Conservation (phyloP, 2,888 invertebrate genomes). For the Cinara cedri region DNA sequence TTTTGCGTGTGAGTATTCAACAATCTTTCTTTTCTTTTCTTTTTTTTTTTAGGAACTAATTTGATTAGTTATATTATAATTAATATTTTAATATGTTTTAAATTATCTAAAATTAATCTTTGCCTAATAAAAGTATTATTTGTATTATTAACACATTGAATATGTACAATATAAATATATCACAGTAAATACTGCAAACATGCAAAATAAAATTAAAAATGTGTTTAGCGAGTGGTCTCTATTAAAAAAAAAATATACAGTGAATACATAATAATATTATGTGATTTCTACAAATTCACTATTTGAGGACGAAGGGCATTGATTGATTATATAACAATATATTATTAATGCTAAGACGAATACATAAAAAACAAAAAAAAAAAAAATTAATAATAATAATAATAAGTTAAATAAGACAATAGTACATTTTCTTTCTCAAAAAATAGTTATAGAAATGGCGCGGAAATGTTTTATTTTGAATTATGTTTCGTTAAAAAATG, state of each 20-base stretch:
- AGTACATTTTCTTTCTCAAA: slow-evolving; percentile 38
- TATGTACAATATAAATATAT: slow-evolving; percentile 51
- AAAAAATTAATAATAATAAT: slow-evolving; percentile 23
- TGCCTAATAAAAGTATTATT: slow-evolving; percentile 34
- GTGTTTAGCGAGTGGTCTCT: slow-evolving; percentile 31
- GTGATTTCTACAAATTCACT: slow-evolving; percentile 26
- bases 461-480: neutral
- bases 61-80: slow-evolving; percentile 42
- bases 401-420: neutral
- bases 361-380: slow-evolving; percentile 32
- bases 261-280: neutral
- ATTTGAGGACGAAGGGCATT: slow-evolving; percentile 24
- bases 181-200: slow-evolving; percentile 55
- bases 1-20: slow-evolving; percentile 15
- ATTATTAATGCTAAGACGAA: slow-evolving; percentile 25
- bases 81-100: slow-evolving; percentile 22
- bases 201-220: slow-evolving; percentile 35
- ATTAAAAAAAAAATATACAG: neutral
- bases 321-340: slow-evolving; percentile 21
- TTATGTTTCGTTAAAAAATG: neutral
- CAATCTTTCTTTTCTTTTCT: neutral
- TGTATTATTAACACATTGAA: slow-evolving; percentile 27
- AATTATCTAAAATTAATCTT: slow-evolving; percentile 51
- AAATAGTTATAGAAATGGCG: slow-evolving; percentile 27
- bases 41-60: slow-evolving; percentile 51